Evolutionary conservation across 2,113 vertebrate genomes (phyloP).

Genomic region (Trematomus loennbergii): DNA sequence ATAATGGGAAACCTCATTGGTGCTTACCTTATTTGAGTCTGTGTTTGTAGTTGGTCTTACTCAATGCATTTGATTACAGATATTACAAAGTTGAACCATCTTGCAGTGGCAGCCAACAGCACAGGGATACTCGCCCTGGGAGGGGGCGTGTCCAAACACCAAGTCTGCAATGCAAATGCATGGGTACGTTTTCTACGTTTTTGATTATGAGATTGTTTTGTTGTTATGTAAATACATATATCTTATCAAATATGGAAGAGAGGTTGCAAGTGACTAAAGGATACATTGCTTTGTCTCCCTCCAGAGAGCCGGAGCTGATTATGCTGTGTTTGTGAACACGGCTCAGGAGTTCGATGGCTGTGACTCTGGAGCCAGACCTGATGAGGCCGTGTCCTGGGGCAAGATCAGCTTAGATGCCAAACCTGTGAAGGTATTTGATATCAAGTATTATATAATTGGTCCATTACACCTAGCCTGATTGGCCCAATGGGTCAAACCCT

Average conservation of each 20-base stretch:
- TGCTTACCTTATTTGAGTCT: neutral
- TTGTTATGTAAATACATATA: neutral
- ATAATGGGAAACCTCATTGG: no score
- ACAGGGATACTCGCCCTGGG: conserved; percentile 91
- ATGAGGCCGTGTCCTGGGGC: conserved; percentile 92
- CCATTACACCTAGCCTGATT: no score
- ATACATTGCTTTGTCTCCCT: neutral
- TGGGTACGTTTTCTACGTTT: conserved; percentile 82
- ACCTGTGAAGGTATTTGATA: conserved; percentile 86
- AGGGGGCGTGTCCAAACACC: conserved; percentile 91
- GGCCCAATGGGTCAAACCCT: no score
- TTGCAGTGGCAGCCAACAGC: conserved; percentile 85
- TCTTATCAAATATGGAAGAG: neutral
- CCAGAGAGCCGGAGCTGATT: conserved; percentile 89
- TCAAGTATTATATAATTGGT: no score
- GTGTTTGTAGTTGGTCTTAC: conserved; percentile 37
- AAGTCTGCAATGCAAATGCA: conserved; percentile 91
- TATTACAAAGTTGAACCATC: conserved; percentile 85
- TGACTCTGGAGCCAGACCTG: conserved; percentile 87
- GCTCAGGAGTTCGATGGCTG: conserved; percentile 92
- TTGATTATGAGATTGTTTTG: neutral
- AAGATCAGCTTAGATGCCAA: conserved; percentile 88
- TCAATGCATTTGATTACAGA: conserved; percentile 75
- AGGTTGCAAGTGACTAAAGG: neutral
- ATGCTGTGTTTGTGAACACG: conserved; percentile 88